These are phyloP conservation scores for Apodemia duryi DNA, from an alignment of 2,888 invertebrate species.

Conservation along the genomic window DNA sequence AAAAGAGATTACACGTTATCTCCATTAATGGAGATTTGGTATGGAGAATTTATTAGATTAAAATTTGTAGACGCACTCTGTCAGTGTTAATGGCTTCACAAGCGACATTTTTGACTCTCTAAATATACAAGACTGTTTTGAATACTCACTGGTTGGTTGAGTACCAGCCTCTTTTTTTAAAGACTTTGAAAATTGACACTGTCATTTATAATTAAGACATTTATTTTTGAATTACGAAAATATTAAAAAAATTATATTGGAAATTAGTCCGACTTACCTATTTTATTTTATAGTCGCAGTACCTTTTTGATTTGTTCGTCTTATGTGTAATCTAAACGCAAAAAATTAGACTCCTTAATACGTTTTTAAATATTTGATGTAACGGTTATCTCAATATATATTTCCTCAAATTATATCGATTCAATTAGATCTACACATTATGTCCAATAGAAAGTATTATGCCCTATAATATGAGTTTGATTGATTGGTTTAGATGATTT, in stretches of 20 bases:
- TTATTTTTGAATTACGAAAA: neutral
- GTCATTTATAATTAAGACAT: neutral
- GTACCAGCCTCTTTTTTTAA: neutral
- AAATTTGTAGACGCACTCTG: neutral
- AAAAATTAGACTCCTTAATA: too few species aligned
- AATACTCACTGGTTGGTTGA: conserved; percentile 30
- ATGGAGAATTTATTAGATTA: conserved; percentile 32
- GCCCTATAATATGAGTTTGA: too few species aligned
- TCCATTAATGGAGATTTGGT: conserved; percentile 66
- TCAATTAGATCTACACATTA: too few species aligned
- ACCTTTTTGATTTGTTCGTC: too few species aligned
- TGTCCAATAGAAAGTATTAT: too few species aligned
- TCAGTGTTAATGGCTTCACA: conserved; percentile 4
- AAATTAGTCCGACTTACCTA: neutral
- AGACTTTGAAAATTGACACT: neutral
- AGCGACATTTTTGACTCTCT: conserved; percentile 23
- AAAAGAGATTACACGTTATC: conserved; percentile 46
- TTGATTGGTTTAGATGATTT: too few species aligned
- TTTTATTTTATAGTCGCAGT: too few species aligned
- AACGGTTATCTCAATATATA: too few species aligned
- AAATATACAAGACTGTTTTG: conserved; percentile 31
- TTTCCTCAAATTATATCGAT: too few species aligned
- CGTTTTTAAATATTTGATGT: too few species aligned
- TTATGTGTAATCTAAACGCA: too few species aligned
- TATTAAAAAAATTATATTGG: neutral